These are phyloP conservation scores for Diploscapter pachys DNA, from an alignment of 1,140 invertebrate species.

Conservation along the genomic window DNA sequence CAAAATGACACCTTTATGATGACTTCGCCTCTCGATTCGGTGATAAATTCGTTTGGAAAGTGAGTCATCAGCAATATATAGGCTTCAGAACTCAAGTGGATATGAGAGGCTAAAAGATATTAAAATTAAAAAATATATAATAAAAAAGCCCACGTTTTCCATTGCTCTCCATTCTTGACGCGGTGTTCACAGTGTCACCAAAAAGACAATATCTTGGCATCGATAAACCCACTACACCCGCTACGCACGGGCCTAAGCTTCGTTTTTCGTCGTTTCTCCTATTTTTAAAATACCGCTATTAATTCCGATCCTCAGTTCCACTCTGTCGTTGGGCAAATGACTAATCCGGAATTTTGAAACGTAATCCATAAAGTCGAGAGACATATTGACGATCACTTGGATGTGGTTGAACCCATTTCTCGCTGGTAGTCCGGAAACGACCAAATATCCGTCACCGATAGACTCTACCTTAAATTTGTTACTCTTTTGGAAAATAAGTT, in stretches of 20 bases:
- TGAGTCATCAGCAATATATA: constrained; percentile 42
- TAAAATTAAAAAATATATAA: neutral
- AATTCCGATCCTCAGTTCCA: constrained; percentile 70
- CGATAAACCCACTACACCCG: constrained; percentile 60
- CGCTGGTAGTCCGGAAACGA: constrained; percentile 66
- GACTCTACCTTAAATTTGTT: constrained; percentile 36
- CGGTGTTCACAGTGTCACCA: constrained; percentile 89
- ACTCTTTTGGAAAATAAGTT: no score
- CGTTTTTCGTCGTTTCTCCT: no score
- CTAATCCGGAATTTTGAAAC: constrained; percentile 31
- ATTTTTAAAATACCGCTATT: constrained; percentile 57
- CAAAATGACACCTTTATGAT: constrained; percentile 45
- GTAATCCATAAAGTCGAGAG: constrained; percentile 21
- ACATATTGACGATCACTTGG: constrained; percentile 30
- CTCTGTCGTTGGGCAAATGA: constrained; percentile 71
- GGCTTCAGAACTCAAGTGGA: constrained; percentile 48
- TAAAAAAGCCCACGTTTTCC: constrained; percentile 42
- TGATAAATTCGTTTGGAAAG: constrained; percentile 47
- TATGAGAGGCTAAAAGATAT: constrained; percentile 41
- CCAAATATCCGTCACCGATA: constrained; percentile 65
- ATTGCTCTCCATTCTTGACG: constrained; percentile 77
- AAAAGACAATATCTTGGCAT: constrained; percentile 67
- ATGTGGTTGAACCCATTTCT: constrained; percentile 60
- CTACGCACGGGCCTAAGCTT: constrained; percentile 53
- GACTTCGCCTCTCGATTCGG: constrained; percentile 51